Evolutionary conservation across 2,888 invertebrate species (phyloP), one percentile per base, ranked within the genome.

Genomic region (Polylopha cassiicola): DNA sequence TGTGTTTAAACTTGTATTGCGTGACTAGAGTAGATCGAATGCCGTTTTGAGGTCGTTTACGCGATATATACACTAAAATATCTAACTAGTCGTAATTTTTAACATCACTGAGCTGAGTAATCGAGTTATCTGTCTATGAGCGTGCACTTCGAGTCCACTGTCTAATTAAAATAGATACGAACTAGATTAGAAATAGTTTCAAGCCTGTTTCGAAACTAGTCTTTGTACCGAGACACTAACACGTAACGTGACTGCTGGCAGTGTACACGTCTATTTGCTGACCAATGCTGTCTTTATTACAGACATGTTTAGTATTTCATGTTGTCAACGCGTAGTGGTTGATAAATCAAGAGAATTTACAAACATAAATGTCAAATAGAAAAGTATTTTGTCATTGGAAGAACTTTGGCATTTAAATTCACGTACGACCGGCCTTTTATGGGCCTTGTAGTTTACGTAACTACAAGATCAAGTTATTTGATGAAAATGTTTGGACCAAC

Each of bases 1-100:
- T 70, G 62, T 67, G 71, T 77, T 78, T 74, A 70, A 67, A 72
- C 68, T 78, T 69, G 73, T 68, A 67, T 78, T 81, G 75, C 76
- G 80, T 60, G 50, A 44, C 67, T 72, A 69, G 75, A 76, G 79
- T 84, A 82, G 82, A 81, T 77, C 78, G 81, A 81, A 81, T 79
- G 75, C 79, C 75, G 70, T 74, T 80, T 82, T 82, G 77, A 85
- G 84, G 84, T 84, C 84, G 82, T 84, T 82, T 75, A 65, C 70
- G 67, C 63, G 66, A 63, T 69, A 64, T 61, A 59, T 55, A 67
- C 59, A 55, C 57, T 63, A 53, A 65, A 63, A 61, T 63, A 54
- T 26, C 16, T 56, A 45, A 42, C n/a, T 13, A 39, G 18, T 27
- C 16, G 28, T 29, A 24, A 17, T 43, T 34, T 38, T 37, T 46